Percentiles rank a stretch among this genome's conserved stretches.
Conservation (phyloP, 2,797 vertebrate species). For the Fratercula arctica region DNA sequence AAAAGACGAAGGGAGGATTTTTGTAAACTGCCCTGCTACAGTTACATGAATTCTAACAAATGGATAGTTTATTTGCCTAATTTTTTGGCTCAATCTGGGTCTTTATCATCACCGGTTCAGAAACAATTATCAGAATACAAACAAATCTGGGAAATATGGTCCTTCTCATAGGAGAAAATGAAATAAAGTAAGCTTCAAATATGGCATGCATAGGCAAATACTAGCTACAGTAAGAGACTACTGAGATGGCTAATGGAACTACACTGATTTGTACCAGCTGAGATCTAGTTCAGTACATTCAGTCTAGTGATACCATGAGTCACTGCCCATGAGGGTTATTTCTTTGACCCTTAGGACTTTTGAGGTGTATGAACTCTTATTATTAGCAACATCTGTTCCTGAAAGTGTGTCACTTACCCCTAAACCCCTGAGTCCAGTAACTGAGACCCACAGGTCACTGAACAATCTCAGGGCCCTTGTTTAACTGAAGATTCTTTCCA, state of each 20-base stretch:
- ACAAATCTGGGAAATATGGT: neutral
- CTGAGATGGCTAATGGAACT: neutral
- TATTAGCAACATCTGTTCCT: neutral
- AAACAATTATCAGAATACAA: neutral
- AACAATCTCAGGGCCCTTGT: neutral
- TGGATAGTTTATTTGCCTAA: neutral
- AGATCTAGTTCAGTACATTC: neutral
- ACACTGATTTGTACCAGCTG: neutral
- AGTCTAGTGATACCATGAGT: neutral
- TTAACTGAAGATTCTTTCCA: neutral
- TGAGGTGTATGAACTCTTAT: neutral
- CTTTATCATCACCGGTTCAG: neutral
- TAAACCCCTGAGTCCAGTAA: neutral
- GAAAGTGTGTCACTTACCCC: neutral
- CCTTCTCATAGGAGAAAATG: neutral
- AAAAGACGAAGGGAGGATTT: neutral
- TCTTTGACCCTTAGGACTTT: neutral
- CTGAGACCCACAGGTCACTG: neutral
- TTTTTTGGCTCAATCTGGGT: neutral
- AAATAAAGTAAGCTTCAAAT: neutral
- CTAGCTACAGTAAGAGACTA: neutral
- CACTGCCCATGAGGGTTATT: neutral
- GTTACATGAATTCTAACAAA: neutral
- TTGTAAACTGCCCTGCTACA: neutral
- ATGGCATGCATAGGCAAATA: neutral